phyloP scores from a whole-genome alignment of 2,113 vertebrate species.

The Camelus dromedarius region DNA sequence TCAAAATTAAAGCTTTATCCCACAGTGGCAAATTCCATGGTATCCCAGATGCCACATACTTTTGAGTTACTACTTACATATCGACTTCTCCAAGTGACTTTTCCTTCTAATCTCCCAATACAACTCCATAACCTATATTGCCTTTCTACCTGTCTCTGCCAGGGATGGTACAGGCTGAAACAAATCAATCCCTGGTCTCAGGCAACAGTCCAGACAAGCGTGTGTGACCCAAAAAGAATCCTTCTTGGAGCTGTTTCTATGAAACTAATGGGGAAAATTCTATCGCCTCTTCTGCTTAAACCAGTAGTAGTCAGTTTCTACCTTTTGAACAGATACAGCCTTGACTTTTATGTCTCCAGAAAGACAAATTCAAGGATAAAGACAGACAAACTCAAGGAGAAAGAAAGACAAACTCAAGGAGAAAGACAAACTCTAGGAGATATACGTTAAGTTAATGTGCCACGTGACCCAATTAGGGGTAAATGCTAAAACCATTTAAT shows the following conservation, averaged over 20 bases:
- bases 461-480: conserved; percentile 5
- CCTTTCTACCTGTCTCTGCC: not conserved
- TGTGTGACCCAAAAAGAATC: not conserved
- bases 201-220: not conserved
- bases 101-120: not conserved
- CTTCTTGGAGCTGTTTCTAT: not conserved
- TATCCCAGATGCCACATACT: not conserved
- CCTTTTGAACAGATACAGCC: not conserved
- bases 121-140: not conserved
- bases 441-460: not conserved
- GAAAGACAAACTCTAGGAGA: no score
- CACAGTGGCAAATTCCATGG: not conserved
- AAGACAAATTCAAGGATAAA: conserved; percentile 12
- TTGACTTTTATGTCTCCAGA: not conserved
- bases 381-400: not conserved
- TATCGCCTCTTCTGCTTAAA: not conserved
- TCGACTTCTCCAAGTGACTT: not conserved
- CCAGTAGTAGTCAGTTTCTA: not conserved
- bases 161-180: not conserved
- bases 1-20: not conserved
- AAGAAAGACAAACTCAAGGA: not conserved
- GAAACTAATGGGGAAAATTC: not conserved
- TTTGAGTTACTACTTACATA: not conserved
- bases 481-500: not conserved
- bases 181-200: not conserved